Evolutionary conservation across 2,888 invertebrate species (phyloP).

Genomic region (Chloroclystis v-ata): DNA sequence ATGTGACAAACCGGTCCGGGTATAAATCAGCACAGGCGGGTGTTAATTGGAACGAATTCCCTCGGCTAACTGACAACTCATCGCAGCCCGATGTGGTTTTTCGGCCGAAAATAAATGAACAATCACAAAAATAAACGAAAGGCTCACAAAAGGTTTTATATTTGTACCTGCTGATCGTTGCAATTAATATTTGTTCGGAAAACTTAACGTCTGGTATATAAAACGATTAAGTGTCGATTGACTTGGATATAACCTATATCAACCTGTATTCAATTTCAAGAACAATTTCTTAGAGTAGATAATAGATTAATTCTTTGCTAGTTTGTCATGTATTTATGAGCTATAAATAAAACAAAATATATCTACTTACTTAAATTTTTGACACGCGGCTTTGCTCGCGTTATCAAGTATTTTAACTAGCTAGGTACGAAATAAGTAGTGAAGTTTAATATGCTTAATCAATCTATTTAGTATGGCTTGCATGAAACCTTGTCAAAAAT

Average conservation of each 20-base stretch:
- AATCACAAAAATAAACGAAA: slow-evolving; percentile 25
- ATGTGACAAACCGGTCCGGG: slow-evolving; percentile 50
- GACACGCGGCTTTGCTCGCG: too few species aligned
- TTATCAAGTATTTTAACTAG: too few species aligned
- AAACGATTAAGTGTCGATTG: slow-evolving; percentile 1
- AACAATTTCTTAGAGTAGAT: too few species aligned
- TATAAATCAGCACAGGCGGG: slow-evolving; percentile 63
- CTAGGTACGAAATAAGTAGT: too few species aligned
- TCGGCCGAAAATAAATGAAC: slow-evolving; percentile 23
- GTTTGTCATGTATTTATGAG: too few species aligned
- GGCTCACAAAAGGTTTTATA: slow-evolving; percentile 19
- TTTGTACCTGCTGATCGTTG: slow-evolving; percentile 22
- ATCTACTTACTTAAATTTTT: too few species aligned
- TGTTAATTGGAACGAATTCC: slow-evolving; percentile 75
- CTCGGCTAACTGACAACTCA: slow-evolving; percentile 46
- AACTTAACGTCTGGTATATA: slow-evolving; percentile 2
- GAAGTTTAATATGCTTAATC: too few species aligned
- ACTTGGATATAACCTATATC: not conserved
- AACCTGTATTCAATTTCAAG: too few species aligned
- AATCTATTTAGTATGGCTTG: too few species aligned
- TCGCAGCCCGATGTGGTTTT: slow-evolving; percentile 31
- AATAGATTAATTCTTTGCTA: too few species aligned
- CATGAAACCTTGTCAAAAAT: too few species aligned
- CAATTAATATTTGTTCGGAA: slow-evolving; percentile 18
- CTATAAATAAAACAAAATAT: not conserved